These are phyloP conservation scores for Thecocarcelia acutangulata DNA, from an alignment of 2,888 invertebrate species.

Conservation along the genomic window DNA sequence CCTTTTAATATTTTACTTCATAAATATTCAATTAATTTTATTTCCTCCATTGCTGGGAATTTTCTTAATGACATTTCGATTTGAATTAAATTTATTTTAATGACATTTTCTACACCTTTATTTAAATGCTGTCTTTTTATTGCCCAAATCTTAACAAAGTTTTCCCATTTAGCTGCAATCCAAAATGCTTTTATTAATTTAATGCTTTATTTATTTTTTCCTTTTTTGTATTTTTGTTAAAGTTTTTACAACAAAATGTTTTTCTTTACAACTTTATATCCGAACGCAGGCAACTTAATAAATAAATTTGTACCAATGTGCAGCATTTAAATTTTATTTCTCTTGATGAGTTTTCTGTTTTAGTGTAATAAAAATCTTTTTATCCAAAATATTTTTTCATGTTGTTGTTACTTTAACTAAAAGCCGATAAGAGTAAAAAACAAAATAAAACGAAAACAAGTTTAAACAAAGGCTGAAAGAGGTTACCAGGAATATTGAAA, in stretches of 20 bases:
- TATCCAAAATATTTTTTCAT: constrained; percentile 42
- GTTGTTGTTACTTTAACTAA: constrained; percentile 31
- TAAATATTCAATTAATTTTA: constrained; percentile 60
- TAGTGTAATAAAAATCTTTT: constrained; percentile 64
- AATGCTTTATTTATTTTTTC: constrained; percentile 19
- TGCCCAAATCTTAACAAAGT: constrained; percentile 43
- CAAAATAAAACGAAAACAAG: constrained; percentile 74
- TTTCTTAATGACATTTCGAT: constrained; percentile 21
- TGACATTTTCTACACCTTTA: constrained; percentile 49
- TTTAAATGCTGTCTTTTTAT: constrained; percentile 39
- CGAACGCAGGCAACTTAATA: constrained; percentile 22
- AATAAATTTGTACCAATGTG: background rate
- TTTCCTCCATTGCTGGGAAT: constrained; percentile 13
- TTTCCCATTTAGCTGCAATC: constrained; percentile 59
- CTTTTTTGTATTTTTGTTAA: background rate
- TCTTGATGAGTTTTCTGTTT: constrained; percentile 4
- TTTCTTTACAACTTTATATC: constrained; percentile 57
- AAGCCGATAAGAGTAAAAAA: constrained; percentile 76
- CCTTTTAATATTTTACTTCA: constrained; percentile 5
- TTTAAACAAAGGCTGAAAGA: constrained; percentile 41
- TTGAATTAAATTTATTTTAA: constrained; percentile 47
- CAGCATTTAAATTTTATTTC: constrained; percentile 11
- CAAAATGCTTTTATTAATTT: constrained; percentile 53
- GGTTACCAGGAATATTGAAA: constrained; percentile 15
- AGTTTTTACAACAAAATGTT: constrained; percentile 19